Base-by-base conservation (phyloP, 1,140 invertebrate genomes). In the Scaptomyza graminum region DNA sequence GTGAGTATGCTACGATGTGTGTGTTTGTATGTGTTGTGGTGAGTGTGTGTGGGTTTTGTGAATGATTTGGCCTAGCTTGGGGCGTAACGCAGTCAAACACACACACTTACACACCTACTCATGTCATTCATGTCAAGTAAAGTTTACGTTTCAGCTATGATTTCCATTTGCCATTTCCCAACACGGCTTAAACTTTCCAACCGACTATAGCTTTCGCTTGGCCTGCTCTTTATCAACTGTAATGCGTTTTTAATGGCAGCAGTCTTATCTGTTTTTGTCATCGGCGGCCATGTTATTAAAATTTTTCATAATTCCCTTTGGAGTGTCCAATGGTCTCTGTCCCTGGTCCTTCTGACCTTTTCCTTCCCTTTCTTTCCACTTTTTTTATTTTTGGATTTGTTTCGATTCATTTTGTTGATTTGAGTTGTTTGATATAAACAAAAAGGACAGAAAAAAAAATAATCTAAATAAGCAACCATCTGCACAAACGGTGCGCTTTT, bases 211-310 rank as follows among this genome's bases (percentile, higher is more conserved):
- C 16, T 41, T 7, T 34, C 64, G 55, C 13, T 50, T 62, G 70
- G 51, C 64, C 51, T 55, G 44, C 39, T 60, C 49, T 74, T 68
- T 83, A 88, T 79, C 79, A 82, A 87, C 83, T 88, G 83, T 88
- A 88, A 88, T 88, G 83, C 79, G 84, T 88, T 88, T 88, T 88
- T 88, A 88, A 88, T 88, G 83, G 83, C 68, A 64, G 52, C 52
- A 9, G 43, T 13, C 69, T 76, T 88, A 88, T 88, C 83, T 88
- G 83, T 83, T 88, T 76, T 75, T 88, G 83, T 76, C 83, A 88
- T 88, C 83, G 60, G 61, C 67, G 63, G 55, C 59, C 62, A 63
- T 75, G 64, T 73, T 87, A 83, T 87, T 83, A 79, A 88, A 87
- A 82, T 83, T 73, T 82, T 88, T 87, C 76, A 82, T 83, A 79